Base-by-base conservation (phyloP, 2,888 invertebrate species). In the Vanessa cardui region DNA sequence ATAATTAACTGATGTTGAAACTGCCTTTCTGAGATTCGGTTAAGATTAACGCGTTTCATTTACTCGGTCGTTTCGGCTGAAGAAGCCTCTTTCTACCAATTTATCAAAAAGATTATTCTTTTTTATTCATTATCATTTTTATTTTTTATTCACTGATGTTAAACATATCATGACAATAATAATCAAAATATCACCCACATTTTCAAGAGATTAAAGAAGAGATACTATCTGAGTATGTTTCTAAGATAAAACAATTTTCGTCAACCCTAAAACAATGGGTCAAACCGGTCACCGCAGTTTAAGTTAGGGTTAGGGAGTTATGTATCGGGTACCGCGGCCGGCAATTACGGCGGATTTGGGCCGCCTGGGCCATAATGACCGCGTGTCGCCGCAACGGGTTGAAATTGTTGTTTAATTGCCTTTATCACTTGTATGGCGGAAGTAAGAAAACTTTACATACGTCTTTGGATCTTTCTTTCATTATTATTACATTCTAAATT, bases 361-460 rank as follows among this genome's bases (percentile, higher is more conserved):
- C 66, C 70, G 64, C 61, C 45, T 47, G 61, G 76, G 72, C 71
- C 72, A 71, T 77, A 77, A 79, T 76, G 75, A 72, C 74, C 73
- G 73, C 71, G 73, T 74, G 75, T 71, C 73, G 74, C 69, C 73
- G 68, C 71, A 68, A 66, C 68, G 71, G 62, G 70, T 45, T 62
- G 62, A 61, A 80, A 86, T 83, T 77, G 78, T 78, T 77, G 82
- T 84, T 82, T 86, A 83, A 88, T 88, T 87, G 86, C 84, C 85
- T 83, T 81, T 82, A 83, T 66, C 67, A 69, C 70, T 71, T 64
- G 64, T 50, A 50, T 62, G 58, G 26, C 59, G 66, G 47, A 58
- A 58, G 54, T 49, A 60, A 66, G 50, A 54, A 33, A 58, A 58
- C 18, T 6, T 49, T 21, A 26, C 31, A 16, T 54, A 21, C 20